Base-by-base conservation (phyloP, 2,797 vertebrate genomes). In the Coendou prehensilis region DNA sequence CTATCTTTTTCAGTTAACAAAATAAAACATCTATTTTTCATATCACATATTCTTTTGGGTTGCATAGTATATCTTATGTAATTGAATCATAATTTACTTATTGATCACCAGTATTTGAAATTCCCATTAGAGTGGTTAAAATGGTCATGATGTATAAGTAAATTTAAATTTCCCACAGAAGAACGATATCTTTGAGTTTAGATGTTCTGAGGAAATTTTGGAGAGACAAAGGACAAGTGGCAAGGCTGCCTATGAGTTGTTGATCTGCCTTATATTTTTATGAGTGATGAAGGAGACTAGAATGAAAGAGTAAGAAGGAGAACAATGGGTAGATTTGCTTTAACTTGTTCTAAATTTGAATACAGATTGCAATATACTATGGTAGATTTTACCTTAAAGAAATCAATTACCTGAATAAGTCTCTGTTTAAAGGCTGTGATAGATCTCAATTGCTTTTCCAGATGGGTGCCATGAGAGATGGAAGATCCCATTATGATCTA, bases 341-440 rank as follows among this genome's bases (percentile, higher is more conserved):
- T 22, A 9, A 10, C 10, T 52, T 18, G 9, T 28, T 92, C 64
- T 41, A 11, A 57, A 30, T 67, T 78, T 33, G 9, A 89, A 54
- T 33, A 28, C 10, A 41, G 63, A 28, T 0, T 18, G 2, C 47
- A 41, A 4, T 15, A 1, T 26, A 7, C 14, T 10, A 15, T 4
- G 13, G 33, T 9, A 52, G 9, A 17, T 28, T 45, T 10, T 11
- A 50, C 26, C 10, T 61, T 41, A 63, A 20, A 41, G 15, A 1
- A 20, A 33, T 14, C 41, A 6, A 23, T 80, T 23, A 41, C 9
- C 23, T 30, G 45, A 61, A 47, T 6, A n/a, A 26, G 26, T 18
- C 8, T 30, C 9, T 56, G 23, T 83, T 64, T 3, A 4, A n/a
- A 52, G 20, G 8, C 47, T 45, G 1, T 61, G 4, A 10, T 0